Evolutionary conservation across 2,797 vertebrate species (phyloP).

Genomic region (Sylvilagus floridanus): DNA sequence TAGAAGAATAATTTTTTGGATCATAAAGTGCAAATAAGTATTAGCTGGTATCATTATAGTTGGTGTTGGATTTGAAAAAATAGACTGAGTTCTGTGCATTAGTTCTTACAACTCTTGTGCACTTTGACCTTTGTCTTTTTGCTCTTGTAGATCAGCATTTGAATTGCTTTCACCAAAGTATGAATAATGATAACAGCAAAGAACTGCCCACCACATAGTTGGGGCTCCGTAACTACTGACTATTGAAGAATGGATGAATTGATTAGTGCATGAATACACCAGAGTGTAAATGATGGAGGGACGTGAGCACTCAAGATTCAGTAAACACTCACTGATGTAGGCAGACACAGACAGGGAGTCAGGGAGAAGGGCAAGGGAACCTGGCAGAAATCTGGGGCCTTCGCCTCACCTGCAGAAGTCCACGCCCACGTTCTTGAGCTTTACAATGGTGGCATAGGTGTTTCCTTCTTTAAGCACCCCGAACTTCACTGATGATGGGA

Average conservation of each 20-base stretch:
- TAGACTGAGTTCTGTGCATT: neutral
- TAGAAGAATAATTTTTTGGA: neutral
- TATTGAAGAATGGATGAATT: neutral
- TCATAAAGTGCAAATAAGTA: neutral
- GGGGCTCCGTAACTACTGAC: neutral
- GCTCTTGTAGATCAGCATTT: neutral
- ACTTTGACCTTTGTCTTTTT: neutral
- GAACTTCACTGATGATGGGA: conserved; percentile 89
- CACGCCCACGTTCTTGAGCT: conserved; percentile 92
- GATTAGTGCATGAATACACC: neutral
- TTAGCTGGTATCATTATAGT: neutral
- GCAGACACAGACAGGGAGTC: neutral
- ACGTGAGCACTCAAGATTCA: neutral
- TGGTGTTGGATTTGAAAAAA: neutral
- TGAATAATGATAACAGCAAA: neutral
- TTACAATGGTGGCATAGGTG: conserved; percentile 87
- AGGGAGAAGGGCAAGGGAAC: neutral
- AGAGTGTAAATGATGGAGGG: neutral
- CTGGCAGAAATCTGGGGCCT: neutral
- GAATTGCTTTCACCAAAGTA: neutral
- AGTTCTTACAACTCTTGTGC: neutral
- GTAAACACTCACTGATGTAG: neutral
- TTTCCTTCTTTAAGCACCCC: conserved; percentile 91
- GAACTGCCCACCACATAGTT: neutral
- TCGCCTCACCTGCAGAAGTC: conserved; percentile 92